Conservation (phyloP, 2,888 invertebrate species). For the Agrilus biguttatus region DNA sequence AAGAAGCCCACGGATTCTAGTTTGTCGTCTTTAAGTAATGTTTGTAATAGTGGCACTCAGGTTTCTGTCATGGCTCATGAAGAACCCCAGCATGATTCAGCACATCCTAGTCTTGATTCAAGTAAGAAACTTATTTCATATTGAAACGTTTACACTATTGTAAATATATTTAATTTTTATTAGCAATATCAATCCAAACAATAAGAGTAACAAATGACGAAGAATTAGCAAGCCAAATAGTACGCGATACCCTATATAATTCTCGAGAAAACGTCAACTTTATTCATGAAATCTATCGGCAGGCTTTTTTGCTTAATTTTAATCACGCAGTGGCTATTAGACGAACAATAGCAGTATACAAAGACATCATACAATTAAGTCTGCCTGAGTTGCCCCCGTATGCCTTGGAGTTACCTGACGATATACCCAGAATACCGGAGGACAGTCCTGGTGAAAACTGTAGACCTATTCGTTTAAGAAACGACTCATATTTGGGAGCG, state of each 20-base stretch:
- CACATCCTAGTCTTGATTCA: constrained; percentile 47
- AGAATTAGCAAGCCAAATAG: constrained; percentile 44
- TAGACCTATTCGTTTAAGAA: constrained; percentile 47
- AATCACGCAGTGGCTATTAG: constrained; percentile 76
- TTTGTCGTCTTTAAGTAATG: constrained; percentile 20
- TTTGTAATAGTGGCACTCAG: constrained; percentile 21
- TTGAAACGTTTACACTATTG: not conserved
- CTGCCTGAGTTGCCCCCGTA: constrained; percentile 69
- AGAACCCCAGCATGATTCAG: constrained; percentile 37
- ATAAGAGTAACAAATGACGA: constrained; percentile 27
- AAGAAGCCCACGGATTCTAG: constrained; percentile 40
- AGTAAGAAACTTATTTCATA: constrained; percentile 25
- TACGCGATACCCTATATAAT: constrained; percentile 75
- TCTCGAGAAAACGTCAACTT: constrained; percentile 87
- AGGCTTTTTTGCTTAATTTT: constrained; percentile 83
- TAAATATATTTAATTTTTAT: constrained; percentile 7
- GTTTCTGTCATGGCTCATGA: constrained; percentile 28
- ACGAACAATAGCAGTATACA: constrained; percentile 81
- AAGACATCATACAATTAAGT: constrained; percentile 89
- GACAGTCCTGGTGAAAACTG: constrained; percentile 13
- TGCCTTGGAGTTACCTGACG: constrained; percentile 53
- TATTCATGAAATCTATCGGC: constrained; percentile 84
- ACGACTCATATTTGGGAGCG: constrained; percentile 77
- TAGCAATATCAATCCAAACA: constrained; percentile 26
- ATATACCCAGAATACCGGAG: constrained; percentile 19